Conservation (phyloP, 1,140 invertebrate species). For the Drosophila sulfurigaster region DNA sequence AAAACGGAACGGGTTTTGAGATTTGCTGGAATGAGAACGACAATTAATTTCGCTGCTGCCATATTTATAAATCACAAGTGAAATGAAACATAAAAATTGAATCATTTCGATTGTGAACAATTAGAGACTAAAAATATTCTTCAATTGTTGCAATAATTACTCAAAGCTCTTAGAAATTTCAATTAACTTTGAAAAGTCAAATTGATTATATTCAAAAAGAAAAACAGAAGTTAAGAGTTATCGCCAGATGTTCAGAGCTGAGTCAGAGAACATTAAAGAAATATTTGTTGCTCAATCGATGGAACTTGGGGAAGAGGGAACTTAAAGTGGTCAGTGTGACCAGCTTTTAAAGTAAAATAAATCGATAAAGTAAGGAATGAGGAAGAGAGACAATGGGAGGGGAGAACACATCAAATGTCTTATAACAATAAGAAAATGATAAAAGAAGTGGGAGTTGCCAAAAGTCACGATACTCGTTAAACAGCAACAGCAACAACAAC, state of each 20-base stretch:
- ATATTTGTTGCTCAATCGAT: background rate
- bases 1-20: conserved; percentile 15
- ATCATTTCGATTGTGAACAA: conserved; percentile 1
- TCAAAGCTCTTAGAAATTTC: background rate
- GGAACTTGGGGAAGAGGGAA: background rate
- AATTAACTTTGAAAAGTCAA: background rate
- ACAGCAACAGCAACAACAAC: conserved; percentile 21
- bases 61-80: conserved; percentile 1
- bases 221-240: conserved; percentile 15
- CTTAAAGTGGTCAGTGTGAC: background rate
- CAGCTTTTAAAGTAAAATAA: conserved; percentile 20
- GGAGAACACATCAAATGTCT: conserved; percentile 6
- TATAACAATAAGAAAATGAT: conserved; percentile 46
- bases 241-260: conserved; percentile 9
- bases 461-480: conserved; percentile 52
- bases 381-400: background rate
- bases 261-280: conserved; percentile 2
- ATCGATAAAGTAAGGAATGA: conserved; percentile 30
- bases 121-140: conserved; percentile 2
- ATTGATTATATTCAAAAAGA: conserved; percentile 3
- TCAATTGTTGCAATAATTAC: conserved; percentile 10
- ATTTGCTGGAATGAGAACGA: background rate
- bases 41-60: background rate
- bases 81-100: conserved; percentile 6
- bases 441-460: conserved; percentile 80